phyloP scores from a whole-genome alignment of 2,888 invertebrate genomes.

The Epirrhoe tristata region DNA sequence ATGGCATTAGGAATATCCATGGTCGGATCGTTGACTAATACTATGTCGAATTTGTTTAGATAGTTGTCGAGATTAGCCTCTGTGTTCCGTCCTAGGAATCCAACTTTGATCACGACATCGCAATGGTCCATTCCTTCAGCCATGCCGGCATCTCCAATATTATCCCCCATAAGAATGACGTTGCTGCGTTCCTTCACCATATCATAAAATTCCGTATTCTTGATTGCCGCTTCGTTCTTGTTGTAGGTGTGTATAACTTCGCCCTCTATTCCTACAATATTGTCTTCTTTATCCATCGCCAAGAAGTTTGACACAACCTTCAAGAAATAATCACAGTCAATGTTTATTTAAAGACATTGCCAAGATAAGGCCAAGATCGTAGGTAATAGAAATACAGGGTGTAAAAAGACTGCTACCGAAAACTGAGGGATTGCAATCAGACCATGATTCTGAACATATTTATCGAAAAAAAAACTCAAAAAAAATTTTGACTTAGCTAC shows the following conservation, averaged over 20 bases:
- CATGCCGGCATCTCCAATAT: constrained; percentile 96
- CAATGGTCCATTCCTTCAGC: constrained; percentile 93
- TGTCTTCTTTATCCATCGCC: constrained; percentile 87
- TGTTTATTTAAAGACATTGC: not conserved
- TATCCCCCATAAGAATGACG: constrained; percentile 96
- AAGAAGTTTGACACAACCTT: constrained; percentile 95
- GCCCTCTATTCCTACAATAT: constrained; percentile 89
- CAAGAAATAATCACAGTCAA: constrained; percentile 65
- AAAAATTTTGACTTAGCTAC: too few relatives aligned
- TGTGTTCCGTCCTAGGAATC: constrained; percentile 93
- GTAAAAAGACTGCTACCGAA: too few relatives aligned
- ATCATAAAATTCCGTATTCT: constrained; percentile 92
- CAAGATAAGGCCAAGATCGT: too few relatives aligned
- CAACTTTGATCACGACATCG: constrained; percentile 93
- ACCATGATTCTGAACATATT: too few relatives aligned
- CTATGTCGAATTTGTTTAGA: constrained; percentile 94
- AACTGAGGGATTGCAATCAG: too few relatives aligned
- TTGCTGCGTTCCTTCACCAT: constrained; percentile 89
- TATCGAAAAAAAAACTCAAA: too few relatives aligned
- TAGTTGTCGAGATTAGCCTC: constrained; percentile 90
- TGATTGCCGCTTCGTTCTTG: constrained; percentile 95
- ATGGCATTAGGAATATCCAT: constrained; percentile 84
- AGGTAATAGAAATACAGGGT: too few relatives aligned
- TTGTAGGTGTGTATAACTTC: constrained; percentile 96
- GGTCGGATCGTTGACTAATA: constrained; percentile 95